These are phyloP conservation scores for Leptosomus discolor DNA, from an alignment of 2,113 vertebrate species.

Conservation along the genomic window DNA sequence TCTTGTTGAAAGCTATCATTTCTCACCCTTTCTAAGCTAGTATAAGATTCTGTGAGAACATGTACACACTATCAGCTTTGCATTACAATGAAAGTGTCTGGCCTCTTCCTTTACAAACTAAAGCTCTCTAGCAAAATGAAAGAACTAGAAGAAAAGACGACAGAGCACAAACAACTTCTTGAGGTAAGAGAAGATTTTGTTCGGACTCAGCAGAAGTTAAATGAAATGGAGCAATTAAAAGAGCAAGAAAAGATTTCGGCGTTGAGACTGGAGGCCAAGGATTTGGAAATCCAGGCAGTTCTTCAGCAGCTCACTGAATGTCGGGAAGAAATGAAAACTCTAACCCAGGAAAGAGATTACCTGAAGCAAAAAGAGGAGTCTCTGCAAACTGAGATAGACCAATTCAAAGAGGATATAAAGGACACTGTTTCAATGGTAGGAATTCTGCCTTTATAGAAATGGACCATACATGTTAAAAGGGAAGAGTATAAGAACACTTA, in stretches of 20 bases:
- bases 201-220: slow-evolving; percentile 27
- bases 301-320: slow-evolving; percentile 40
- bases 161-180: slow-evolving; percentile 45
- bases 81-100: background rate
- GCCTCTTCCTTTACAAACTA: background rate
- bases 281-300: slow-evolving; percentile 25
- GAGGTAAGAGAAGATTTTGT: slow-evolving; percentile 54
- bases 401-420: slow-evolving; percentile 71
- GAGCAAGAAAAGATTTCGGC: slow-evolving; percentile 8
- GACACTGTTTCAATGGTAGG: slow-evolving; percentile 70
- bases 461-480: background rate
- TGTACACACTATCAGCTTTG: background rate
- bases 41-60: background rate
- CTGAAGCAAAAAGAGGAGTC: slow-evolving; percentile 49
- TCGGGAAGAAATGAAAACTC: slow-evolving; percentile 30
- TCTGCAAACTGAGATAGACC: slow-evolving; percentile 63
- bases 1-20: background rate
- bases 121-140: slow-evolving; percentile 58
- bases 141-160: slow-evolving; percentile 63
- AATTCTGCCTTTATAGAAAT: background rate
- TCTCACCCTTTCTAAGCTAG: background rate
- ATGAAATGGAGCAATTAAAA: slow-evolving; percentile 59
- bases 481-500: background rate
- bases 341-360: slow-evolving; percentile 56
- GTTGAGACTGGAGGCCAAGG: background rate